Conservation (phyloP, 2,797 vertebrate species). For the Fringilla coelebs region DNA sequence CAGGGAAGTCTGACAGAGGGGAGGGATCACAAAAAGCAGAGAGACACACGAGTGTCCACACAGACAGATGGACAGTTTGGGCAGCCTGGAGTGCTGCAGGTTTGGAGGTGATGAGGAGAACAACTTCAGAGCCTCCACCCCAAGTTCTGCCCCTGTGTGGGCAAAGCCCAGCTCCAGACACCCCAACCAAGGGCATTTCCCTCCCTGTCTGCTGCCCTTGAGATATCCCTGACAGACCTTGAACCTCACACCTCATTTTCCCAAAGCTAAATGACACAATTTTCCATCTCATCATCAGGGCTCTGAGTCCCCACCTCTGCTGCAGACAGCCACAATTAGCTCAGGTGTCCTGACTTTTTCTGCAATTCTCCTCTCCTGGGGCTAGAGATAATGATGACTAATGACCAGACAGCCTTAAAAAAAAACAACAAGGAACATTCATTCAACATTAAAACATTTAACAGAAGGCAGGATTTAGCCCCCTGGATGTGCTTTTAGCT, state of each 20-base stretch:
- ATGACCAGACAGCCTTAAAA: neutral
- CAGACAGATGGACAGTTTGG: rapidly evolving
- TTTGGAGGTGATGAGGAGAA: neutral
- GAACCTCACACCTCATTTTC: neutral
- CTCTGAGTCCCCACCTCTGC: neutral
- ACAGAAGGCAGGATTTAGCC: neutral
- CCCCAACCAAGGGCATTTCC: neutral
- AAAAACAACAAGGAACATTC: neutral
- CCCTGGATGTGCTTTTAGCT: neutral
- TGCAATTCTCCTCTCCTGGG: neutral
- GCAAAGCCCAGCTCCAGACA: neutral
- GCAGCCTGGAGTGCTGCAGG: neutral
- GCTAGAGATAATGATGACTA: neutral
- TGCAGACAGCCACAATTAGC: neutral
- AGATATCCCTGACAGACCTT: neutral
- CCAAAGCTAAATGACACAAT: neutral
- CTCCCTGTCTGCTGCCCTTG: neutral
- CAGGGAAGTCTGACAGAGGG: neutral
- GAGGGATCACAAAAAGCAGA: neutral
- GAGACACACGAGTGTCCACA: too few species aligned
- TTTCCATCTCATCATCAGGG: neutral
- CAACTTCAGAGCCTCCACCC: neutral
- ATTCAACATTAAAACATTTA: neutral
- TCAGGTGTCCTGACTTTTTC: neutral
- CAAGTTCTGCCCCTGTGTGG: neutral